Evolutionary conservation across 2,113 vertebrate species (phyloP).

Genomic region (Paralichthys olivaceus): DNA sequence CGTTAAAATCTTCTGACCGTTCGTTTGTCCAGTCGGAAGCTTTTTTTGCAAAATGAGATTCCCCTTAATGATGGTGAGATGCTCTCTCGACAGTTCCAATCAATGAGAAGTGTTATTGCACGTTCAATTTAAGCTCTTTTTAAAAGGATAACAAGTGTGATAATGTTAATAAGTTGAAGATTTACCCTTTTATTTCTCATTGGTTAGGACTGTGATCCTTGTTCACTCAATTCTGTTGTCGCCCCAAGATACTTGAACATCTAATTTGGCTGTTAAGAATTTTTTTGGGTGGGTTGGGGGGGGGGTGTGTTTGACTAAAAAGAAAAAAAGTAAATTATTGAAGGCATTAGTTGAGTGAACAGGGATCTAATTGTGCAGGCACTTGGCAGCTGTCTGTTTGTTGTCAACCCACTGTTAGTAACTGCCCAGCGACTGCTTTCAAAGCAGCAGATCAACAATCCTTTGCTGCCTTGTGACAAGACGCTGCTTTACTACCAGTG

Average conservation of each 20-base stretch:
- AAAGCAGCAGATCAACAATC: background rate
- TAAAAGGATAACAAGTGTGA: background rate
- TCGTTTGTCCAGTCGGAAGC: slow-evolving; percentile 5
- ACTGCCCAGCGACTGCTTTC: slow-evolving; percentile 12
- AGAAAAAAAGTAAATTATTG: slow-evolving; percentile 29
- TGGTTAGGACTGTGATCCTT: slow-evolving; percentile 61
- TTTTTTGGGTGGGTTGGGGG: slow-evolving; percentile 10
- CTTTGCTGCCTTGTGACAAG: background rate
- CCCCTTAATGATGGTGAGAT: slow-evolving; percentile 69
- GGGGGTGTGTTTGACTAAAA: slow-evolving; percentile 24
- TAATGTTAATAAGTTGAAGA: slow-evolving; percentile 6
- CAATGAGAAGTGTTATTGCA: slow-evolving; percentile 56
- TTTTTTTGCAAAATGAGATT: slow-evolving; percentile 38
- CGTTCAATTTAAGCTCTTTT: slow-evolving; percentile 40
- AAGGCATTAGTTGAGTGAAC: slow-evolving; percentile 55
- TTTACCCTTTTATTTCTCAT: slow-evolving; percentile 43
- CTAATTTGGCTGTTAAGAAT: slow-evolving; percentile 44
- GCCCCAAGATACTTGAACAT: slow-evolving; percentile 33
- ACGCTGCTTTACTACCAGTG: slow-evolving; percentile 43
- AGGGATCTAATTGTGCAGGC: slow-evolving; percentile 65
- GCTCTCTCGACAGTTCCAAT: slow-evolving; percentile 63
- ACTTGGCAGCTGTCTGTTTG: slow-evolving; percentile 80
- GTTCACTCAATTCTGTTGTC: slow-evolving; percentile 58
- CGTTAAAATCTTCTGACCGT: slow-evolving; percentile 15
- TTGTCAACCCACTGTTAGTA: slow-evolving; percentile 46